A percentile compares a stretch with the other conserved stretches of the same genome.
Conservation (phyloP, 2,797 vertebrate genomes). For the Enteromius unitaeniatus region DNA sequence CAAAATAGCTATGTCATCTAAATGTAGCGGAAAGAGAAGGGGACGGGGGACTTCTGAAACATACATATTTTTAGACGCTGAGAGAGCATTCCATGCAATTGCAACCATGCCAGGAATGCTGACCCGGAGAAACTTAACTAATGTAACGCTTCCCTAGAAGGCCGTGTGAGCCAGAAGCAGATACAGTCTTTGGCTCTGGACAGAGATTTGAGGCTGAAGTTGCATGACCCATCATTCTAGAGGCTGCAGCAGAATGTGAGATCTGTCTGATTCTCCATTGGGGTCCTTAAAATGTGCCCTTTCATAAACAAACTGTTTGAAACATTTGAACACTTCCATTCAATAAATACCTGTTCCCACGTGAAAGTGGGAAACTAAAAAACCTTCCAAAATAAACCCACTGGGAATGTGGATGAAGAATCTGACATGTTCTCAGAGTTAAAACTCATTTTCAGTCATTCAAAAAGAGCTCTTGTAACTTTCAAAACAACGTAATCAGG, state of each 20-base stretch:
- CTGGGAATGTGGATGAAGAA: conserved; percentile 41
- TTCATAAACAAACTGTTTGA: conserved; percentile 70
- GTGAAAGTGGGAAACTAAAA: conserved; percentile 76
- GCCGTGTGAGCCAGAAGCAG: conserved; percentile 64
- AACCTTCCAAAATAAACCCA: conserved; percentile 63
- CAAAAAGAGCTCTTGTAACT: neutral
- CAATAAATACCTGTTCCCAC: conserved; percentile 76
- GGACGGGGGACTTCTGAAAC: conserved; percentile 29
- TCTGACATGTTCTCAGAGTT: neutral
- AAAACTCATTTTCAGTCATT: neutral
- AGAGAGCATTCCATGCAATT: conserved; percentile 67
- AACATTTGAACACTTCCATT: conserved; percentile 71
- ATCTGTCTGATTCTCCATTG: conserved; percentile 78
- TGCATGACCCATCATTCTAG: conserved; percentile 72
- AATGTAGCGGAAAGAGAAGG: conserved; percentile 29
- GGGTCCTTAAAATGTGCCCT: conserved; percentile 77
- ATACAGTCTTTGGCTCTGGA: conserved; percentile 66
- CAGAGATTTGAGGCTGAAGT: conserved; percentile 69
- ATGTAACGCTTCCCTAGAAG: conserved; percentile 78
- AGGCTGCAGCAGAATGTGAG: conserved; percentile 74
- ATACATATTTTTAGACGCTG: conserved; percentile 64
- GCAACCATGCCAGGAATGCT: conserved; percentile 69
- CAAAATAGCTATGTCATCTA: neutral
- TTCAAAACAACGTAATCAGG: conserved; percentile 1
- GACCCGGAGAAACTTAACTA: conserved; percentile 57